phyloP scores from a whole-genome alignment of 2,797 vertebrate species.

The Premnoplex brunnescens region DNA sequence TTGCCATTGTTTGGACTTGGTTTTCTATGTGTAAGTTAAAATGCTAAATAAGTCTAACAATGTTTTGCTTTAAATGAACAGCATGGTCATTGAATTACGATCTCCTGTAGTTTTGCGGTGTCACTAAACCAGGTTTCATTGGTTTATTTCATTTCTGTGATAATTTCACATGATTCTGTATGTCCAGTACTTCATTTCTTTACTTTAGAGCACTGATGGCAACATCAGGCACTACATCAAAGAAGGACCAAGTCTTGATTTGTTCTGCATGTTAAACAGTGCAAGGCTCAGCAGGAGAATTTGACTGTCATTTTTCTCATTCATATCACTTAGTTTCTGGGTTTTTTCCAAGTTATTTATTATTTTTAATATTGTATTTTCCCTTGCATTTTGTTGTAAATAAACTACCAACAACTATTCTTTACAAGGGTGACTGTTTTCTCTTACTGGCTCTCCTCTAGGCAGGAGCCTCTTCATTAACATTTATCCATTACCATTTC shows the following conservation, averaged over 20 bases:
- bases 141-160: slow-evolving; percentile 15
- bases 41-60: slow-evolving; percentile 33
- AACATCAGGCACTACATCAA: slow-evolving; percentile 17
- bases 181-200: slow-evolving; percentile 13
- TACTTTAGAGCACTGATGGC: slow-evolving; percentile 40
- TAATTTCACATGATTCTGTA: slow-evolving; percentile 21
- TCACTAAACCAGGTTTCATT: slow-evolving; percentile 48
- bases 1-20: slow-evolving; percentile 50
- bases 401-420: slow-evolving; percentile 89
- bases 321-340: slow-evolving; percentile 75
- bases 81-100: slow-evolving; percentile 53
- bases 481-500: not conserved
- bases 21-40: slow-evolving; percentile 51
- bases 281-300: slow-evolving; percentile 60
- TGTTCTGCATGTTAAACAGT: slow-evolving; percentile 42
- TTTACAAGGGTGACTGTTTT: slow-evolving; percentile 60
- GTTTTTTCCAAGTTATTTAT: slow-evolving; percentile 83
- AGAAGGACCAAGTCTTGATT: slow-evolving; percentile 82
- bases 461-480: not conserved
- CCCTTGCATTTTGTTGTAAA: slow-evolving; percentile 88
- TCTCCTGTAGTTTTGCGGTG: slow-evolving; percentile 27
- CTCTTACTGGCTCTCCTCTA: not conserved
- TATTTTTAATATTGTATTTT: slow-evolving; percentile 85
- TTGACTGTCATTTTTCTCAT: slow-evolving; percentile 69
- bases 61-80: slow-evolving; percentile 59